A percentile compares a stretch with the other conserved stretches of the same genome.
Evolutionary conservation across 2,888 invertebrate species (phyloP).

Genomic region (Stomorhina lunata): DNA sequence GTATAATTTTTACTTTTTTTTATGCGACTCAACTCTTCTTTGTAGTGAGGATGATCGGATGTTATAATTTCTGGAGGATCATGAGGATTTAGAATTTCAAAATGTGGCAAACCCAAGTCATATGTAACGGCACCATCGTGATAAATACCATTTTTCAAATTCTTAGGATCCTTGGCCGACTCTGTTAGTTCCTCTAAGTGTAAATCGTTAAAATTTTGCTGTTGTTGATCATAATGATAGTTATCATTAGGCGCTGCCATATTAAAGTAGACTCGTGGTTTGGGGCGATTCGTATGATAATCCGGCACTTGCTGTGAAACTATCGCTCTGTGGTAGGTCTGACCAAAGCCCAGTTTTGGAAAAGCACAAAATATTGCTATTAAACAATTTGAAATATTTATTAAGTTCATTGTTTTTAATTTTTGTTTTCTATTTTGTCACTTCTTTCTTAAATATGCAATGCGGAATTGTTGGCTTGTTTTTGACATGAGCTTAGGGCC

Average conservation of each 20-base stretch:
- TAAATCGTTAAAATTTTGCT: background rate
- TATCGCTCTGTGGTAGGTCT: background rate
- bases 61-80: conserved; percentile 75
- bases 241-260: background rate
- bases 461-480: conserved; percentile 38
- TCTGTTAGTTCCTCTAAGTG: conserved; percentile 32
- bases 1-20: conserved; percentile 48
- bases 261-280: background rate
- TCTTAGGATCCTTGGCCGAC: conserved; percentile 46
- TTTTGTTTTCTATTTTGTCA: background rate
- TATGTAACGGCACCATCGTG: conserved; percentile 73
- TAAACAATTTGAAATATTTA: conserved; percentile 5
- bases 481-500: conserved; percentile 50
- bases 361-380: background rate
- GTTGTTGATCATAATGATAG: background rate
- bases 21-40: conserved; percentile 67
- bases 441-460: background rate
- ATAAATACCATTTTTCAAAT: conserved; percentile 70
- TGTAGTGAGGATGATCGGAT: conserved; percentile 73
- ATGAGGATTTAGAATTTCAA: conserved; percentile 73
- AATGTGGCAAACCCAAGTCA: conserved; percentile 73
- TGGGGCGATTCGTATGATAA: background rate
- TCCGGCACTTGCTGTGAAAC: background rate
- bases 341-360: background rate
- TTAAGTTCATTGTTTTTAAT: conserved; percentile 12